Conservation (phyloP, 2,888 invertebrate species). For the Apamea monoglypha region DNA sequence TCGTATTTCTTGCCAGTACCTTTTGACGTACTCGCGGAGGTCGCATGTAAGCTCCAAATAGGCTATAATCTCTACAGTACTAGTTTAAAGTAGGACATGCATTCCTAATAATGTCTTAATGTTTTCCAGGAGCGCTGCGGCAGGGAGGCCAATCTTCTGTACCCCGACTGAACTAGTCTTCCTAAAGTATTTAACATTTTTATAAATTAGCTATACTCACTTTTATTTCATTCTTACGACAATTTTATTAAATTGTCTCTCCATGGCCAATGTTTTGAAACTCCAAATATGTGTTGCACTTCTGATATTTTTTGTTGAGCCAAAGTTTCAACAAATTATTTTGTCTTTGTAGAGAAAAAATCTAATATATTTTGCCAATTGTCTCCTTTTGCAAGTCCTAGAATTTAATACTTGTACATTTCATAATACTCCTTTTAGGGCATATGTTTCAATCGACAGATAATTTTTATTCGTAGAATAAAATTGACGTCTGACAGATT, state of each 20-base stretch:
- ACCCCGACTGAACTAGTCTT: conserved; percentile 65
- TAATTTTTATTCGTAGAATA: no score
- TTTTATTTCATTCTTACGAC: conserved; percentile 45
- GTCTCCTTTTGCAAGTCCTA: background rate
- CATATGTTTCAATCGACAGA: no score
- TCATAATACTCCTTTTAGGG: background rate
- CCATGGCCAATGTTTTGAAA: conserved; percentile 13
- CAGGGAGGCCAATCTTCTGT: conserved; percentile 65
- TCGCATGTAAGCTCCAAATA: background rate
- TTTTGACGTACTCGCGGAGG: background rate
- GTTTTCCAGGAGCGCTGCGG: conserved; percentile 80
- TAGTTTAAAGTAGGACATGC: background rate
- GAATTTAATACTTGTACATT: conserved; percentile 14
- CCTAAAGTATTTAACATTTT: conserved; percentile 43
- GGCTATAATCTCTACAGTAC: background rate
- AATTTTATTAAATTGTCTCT: conserved; percentile 52
- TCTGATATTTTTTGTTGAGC: conserved; percentile 1
- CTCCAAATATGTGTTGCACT: conserved; percentile 13
- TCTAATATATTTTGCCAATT: background rate
- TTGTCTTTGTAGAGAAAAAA: conserved; percentile 39
- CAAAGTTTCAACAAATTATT: conserved; percentile 13
- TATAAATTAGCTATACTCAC: conserved; percentile 29
- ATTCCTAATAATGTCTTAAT: background rate
- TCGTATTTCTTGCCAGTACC: background rate
- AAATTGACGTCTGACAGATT: no score